A percentile compares a stretch with the other conserved stretches of the same genome.
Conservation (phyloP, 2,888 invertebrate species). For the Drosophila kambysellisi region DNA sequence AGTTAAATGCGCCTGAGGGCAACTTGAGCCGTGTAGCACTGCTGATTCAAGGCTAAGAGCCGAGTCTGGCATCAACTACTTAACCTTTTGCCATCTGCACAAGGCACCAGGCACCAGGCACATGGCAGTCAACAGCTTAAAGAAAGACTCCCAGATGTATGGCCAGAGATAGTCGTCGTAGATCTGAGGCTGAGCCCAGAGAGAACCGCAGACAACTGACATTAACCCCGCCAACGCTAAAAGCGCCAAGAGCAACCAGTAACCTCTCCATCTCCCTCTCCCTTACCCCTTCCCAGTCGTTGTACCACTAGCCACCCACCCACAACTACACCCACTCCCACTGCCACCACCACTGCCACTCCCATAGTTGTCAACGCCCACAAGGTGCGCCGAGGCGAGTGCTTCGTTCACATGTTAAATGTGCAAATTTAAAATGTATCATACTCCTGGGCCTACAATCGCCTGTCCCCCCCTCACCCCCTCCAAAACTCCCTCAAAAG, state of each 20-base stretch:
- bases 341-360: constrained; percentile 6
- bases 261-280: not conserved
- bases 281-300: not conserved
- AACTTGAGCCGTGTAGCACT: constrained; percentile 35
- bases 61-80: constrained; percentile 60
- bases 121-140: constrained; percentile 11
- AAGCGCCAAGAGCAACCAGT: constrained; percentile 12
- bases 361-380: constrained; percentile 49
- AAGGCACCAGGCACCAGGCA: constrained; percentile 12
- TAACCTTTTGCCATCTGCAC: constrained; percentile 60
- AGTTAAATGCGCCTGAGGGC: not conserved
- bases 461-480: constrained; percentile 1
- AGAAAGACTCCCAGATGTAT: not conserved
- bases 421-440: constrained; percentile 70
- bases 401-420: constrained; percentile 54
- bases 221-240: constrained; percentile 54
- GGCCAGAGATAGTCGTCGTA: constrained; percentile 18
- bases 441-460: constrained; percentile 32
- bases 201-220: constrained; percentile 52
- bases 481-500: not conserved
- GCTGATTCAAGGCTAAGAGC: constrained; percentile 75
- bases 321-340: not conserved
- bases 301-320: not conserved
- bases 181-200: constrained; percentile 5
- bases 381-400: constrained; percentile 27